These are phyloP conservation scores for Euzophera pinguis DNA, from an alignment of 2,888 invertebrate species.

Conservation along the genomic window DNA sequence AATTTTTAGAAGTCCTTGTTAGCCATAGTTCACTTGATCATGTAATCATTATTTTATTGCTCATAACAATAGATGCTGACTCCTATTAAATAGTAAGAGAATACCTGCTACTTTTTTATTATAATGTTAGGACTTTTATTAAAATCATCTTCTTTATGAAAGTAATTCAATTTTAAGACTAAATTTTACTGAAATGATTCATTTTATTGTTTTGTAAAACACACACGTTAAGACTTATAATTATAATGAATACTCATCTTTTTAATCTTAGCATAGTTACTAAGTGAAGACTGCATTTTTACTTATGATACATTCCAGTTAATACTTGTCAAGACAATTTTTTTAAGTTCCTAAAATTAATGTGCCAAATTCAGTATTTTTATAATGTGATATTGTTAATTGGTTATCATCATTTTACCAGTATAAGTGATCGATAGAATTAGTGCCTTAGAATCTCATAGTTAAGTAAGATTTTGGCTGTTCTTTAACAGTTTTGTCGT, in stretches of 20 bases:
- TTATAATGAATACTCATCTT: neutral
- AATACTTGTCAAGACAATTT: constrained; percentile 12
- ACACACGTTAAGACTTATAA: neutral
- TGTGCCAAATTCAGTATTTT: constrained; percentile 33
- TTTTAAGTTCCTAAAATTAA: constrained; percentile 30
- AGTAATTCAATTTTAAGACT: no score
- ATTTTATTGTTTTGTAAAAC: no score
- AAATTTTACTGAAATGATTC: no score
- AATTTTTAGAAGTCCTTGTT: no score
- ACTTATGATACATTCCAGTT: neutral
- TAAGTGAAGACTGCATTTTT: constrained; percentile 2
- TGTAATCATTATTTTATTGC: no score
- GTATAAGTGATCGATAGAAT: constrained; percentile 27
- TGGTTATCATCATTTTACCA: constrained; percentile 23
- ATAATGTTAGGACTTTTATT: no score
- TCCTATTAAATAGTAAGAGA: no score
- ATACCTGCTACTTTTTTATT: no score
- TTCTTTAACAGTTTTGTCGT: constrained; percentile 22
- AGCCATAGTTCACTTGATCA: no score
- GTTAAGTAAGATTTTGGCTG: constrained; percentile 25
- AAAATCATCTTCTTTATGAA: no score
- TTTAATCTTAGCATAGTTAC: neutral
- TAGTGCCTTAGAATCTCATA: constrained; percentile 25
- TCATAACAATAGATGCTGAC: no score
- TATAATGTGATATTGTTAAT: constrained; percentile 23